Percentiles rank a stretch among this genome's conserved stretches.
Evolutionary conservation across 2,888 invertebrate species (phyloP).

Genomic region (Caenorhabditis plicata): DNA sequence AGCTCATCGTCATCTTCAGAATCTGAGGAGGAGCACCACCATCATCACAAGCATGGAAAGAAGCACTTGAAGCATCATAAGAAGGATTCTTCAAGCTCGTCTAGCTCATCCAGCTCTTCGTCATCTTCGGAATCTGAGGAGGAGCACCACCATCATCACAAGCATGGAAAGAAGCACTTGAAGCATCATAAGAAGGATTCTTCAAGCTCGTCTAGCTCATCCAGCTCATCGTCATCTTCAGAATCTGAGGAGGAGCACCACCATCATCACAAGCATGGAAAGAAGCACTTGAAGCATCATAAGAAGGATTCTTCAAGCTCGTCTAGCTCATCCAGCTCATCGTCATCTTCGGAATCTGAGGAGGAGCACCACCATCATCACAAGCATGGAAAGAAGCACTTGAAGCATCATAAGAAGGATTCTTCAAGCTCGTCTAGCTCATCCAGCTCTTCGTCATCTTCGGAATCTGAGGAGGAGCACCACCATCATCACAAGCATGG

Average conservation of each 20-base stretch:
- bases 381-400: constrained; percentile 5
- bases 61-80: constrained; percentile 14
- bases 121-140: constrained; percentile 22
- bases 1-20: constrained; percentile 6
- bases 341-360: constrained; percentile 20
- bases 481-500: not conserved
- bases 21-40: constrained; percentile 18
- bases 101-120: constrained; percentile 11
- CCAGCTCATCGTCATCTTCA: constrained; percentile 5
- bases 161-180: constrained; percentile 15
- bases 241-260: not conserved
- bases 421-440: not conserved
- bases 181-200: constrained; percentile 23
- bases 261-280: too few species aligned
- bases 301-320: constrained; percentile 1
- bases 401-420: not conserved
- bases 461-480: not conserved
- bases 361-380: constrained; percentile 6
- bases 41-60: constrained; percentile 8
- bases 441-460: not conserved
- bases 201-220: not conserved
- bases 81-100: constrained; percentile 10
- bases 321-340: not conserved
- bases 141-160: constrained; percentile 18
- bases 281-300: not conserved